Base-by-base conservation (phyloP, 2,888 invertebrate species). In the Ptychoptera albimana region DNA sequence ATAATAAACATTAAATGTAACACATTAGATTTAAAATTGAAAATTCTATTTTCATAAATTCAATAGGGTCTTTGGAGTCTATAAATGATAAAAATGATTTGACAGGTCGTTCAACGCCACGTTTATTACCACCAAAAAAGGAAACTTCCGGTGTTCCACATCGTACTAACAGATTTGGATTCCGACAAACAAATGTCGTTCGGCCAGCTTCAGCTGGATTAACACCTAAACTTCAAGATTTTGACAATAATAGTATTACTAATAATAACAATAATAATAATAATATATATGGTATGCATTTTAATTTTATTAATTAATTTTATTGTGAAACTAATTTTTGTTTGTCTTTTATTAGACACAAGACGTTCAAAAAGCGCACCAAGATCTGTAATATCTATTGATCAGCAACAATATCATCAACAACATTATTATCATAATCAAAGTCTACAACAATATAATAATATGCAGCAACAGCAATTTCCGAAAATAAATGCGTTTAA, bases 111-210 rank as follows among this genome's bases (percentile, higher is more conserved):
- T 37, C 50, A 30, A 79, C 79, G 9, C 79, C 79, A 1, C 70
- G 69, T 29, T 52, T 80, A 49, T 74, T 75, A 8, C 71, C 78
- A 10, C 79, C 80, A 14, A 77, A 77, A 53, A 80, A 80, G 59
- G 79, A 79, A 56, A 67, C 71, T 2, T 69, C 67, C 39, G 75
- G 77, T 0, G 66, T 70, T 46, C 69, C 69, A n/a, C 55, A 73
- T n/a, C 72, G 79, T 48, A 73, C 75, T 32, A 82, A 78, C 63
- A 77, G 84, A 58, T 85, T 84, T 64, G 84, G 84, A 54, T 84
- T 82, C 68, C 73, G 82, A 55, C 79, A 79, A 59, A 59, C 68
- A 5, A 57, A 55, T 50, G 44, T 56, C 42, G 56, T 58, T 36
- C 56, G 65, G 36, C 72, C 71, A 54, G 62, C 70, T n/a, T 70